Base-by-base conservation (phyloP, 2,113 vertebrate genomes). In the Laticauda laticaudata region DNA sequence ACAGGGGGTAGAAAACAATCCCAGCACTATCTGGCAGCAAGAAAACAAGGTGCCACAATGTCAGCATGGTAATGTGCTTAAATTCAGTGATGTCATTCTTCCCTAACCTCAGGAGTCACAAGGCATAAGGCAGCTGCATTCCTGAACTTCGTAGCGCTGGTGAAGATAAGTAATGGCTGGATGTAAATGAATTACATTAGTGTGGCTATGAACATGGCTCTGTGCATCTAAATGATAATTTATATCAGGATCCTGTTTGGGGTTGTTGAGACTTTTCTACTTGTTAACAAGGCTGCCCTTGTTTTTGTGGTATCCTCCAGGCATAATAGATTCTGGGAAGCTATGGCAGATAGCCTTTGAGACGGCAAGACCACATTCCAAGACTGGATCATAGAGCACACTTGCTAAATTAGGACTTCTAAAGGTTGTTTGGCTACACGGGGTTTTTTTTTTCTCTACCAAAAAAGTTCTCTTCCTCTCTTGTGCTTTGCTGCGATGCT, bases 41-140 rank as follows among this genome's bases (percentile, higher is more conserved):
- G 97, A 98, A 99, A 98, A 99, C 99, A 99, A 99, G 99, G 98
- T 99, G 98, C 98, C 98, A 98, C 98, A 98, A 98, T 99, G 98
- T 99, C 98, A 98, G 98, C 95, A 97, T 98, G 97, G 97, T 98
- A 98, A 98, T 98, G 98, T 96, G 97, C 98, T 98, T 98, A 98
- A 97, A 97, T 98, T 97, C 96, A 97, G 97, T 99, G 99, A 99
- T 99, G 98, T 99, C 98, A 99, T 98, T 98, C 96, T 97, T 96
- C 95, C 95, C 96, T 98, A 98, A 98, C 98, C 98, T 97, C 96
- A 94, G 69, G 94, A 99, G 98, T 99, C 99, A 99, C 98, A 98
- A 98, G 98, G 98, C 98, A 99, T 98, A 98, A 98, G 99, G 98
- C 98, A 96, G 97, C 97, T 97, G 95, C 98, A 98, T 99, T 99